A percentile compares a stretch with the other conserved stretches of the same genome.
Evolutionary conservation across 2,888 invertebrate species (phyloP).

Genomic region (Digitonthophagus gazella): DNA sequence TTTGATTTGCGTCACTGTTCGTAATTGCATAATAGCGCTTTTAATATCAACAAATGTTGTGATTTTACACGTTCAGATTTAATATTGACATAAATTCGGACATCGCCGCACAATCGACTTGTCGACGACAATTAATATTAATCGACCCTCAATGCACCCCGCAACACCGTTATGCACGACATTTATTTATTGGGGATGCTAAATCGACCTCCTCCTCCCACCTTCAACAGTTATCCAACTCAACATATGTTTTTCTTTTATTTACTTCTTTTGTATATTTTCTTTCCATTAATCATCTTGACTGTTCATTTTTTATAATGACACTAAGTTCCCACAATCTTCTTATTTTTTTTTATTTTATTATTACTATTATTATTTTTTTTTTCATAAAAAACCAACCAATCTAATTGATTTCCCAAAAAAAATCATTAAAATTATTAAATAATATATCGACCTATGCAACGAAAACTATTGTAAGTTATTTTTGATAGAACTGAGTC

Average conservation of each 20-base stretch:
- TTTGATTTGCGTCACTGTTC: neutral
- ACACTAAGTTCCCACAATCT: neutral
- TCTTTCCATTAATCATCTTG: neutral
- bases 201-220: neutral
- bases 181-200: neutral
- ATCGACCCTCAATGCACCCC: neutral
- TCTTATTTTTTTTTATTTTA: neutral
- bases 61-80: constrained; percentile 4
- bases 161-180: neutral
- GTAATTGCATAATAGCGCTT: constrained; percentile 12
- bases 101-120: constrained; percentile 20
- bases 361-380: too few species aligned
- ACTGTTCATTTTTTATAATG: neutral
- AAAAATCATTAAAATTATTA: too few species aligned
- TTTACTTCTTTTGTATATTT: neutral
- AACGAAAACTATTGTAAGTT: too few species aligned
- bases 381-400: too few species aligned
- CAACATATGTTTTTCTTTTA: neutral
- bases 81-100: constrained; percentile 9
- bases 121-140: constrained; percentile 28
- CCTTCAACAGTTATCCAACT: neutral
- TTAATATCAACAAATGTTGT: constrained; percentile 11
- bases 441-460: too few species aligned
- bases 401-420: too few species aligned
- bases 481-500: too few species aligned